These are phyloP conservation scores for Drosophila koepferae DNA, from an alignment of 2,888 invertebrate species.

Conservation along the genomic window DNA sequence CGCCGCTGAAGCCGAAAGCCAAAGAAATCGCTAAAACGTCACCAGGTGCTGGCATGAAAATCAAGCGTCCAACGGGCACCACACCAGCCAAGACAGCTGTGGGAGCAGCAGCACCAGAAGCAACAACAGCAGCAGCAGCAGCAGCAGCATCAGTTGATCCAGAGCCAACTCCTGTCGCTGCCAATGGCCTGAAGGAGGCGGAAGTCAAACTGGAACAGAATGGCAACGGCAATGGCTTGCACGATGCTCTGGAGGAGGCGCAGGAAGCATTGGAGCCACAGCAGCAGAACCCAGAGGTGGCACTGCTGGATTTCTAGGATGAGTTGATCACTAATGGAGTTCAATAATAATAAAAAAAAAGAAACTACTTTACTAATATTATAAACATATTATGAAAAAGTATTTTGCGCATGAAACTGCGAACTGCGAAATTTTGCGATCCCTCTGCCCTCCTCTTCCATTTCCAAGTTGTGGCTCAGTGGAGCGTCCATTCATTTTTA, in stretches of 20 bases:
- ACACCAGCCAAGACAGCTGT: slow-evolving; percentile 44
- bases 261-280: slow-evolving; percentile 41
- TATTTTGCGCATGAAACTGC: slow-evolving; percentile 51
- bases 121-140: slow-evolving; percentile 12
- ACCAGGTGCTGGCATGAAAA: slow-evolving; percentile 48
- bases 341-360: slow-evolving; percentile 36
- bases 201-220: slow-evolving; percentile 43
- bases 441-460: slow-evolving; percentile 6
- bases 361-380: slow-evolving; percentile 75
- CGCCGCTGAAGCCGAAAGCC: slow-evolving; percentile 73
- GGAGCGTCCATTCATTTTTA: slow-evolving; percentile 41
- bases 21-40: slow-evolving; percentile 67
- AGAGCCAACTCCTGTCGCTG: slow-evolving; percentile 18
- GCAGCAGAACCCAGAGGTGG: slow-evolving; percentile 39
- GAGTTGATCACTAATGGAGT: slow-evolving; percentile 21
- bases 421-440: slow-evolving; percentile 28
- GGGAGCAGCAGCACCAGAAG: slow-evolving; percentile 7
- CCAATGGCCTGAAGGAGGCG: slow-evolving; percentile 46
- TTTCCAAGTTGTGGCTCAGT: slow-evolving; percentile 49
- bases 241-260: slow-evolving; percentile 43
- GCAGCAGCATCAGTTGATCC: slow-evolving; percentile 6
- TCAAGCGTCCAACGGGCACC: slow-evolving; percentile 50
- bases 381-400: slow-evolving; percentile 76
- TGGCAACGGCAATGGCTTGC: slow-evolving; percentile 43
- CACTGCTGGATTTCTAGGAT: slow-evolving; percentile 59